Evolutionary conservation across 2,797 vertebrate species (phyloP).

Genomic region (Muscicapa striata): DNA sequence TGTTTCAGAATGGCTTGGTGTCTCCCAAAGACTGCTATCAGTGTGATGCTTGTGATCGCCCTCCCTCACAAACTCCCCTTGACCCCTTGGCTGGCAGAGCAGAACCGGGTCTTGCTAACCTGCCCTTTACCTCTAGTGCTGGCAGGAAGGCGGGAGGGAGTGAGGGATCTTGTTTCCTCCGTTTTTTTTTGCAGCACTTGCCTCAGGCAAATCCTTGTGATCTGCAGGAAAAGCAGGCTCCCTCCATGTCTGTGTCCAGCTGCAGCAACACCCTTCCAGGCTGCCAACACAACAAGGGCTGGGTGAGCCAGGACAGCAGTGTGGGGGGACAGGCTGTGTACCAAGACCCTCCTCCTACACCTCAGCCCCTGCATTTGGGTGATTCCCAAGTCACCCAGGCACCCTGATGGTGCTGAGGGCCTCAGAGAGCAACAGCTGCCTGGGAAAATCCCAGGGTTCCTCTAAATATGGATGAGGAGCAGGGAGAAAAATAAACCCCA

Average conservation of each 20-base stretch:
- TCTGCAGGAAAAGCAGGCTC: background rate
- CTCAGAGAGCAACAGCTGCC: background rate
- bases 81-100: background rate
- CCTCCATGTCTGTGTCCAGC: background rate
- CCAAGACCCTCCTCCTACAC: background rate
- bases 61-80: background rate
- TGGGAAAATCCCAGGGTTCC: background rate
- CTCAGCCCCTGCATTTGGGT: background rate
- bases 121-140: slow-evolving; percentile 6
- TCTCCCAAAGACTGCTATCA: background rate
- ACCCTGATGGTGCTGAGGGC: background rate
- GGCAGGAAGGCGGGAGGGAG: background rate
- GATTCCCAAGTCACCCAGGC: background rate
- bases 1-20: background rate
- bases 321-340: accelerated
- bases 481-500: slow-evolving; percentile 21
- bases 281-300: background rate
- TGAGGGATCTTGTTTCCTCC: background rate
- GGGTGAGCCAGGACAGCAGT: background rate
- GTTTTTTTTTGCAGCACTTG: background rate
- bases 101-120: background rate
- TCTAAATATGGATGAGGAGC: slow-evolving; percentile 40
- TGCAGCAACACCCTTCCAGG: background rate
- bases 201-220: background rate
- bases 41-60: background rate